A percentile compares a stretch with the other conserved stretches of the same genome.
phyloP scores from a whole-genome alignment of 1,140 invertebrate genomes.

The Sipha flava region DNA sequence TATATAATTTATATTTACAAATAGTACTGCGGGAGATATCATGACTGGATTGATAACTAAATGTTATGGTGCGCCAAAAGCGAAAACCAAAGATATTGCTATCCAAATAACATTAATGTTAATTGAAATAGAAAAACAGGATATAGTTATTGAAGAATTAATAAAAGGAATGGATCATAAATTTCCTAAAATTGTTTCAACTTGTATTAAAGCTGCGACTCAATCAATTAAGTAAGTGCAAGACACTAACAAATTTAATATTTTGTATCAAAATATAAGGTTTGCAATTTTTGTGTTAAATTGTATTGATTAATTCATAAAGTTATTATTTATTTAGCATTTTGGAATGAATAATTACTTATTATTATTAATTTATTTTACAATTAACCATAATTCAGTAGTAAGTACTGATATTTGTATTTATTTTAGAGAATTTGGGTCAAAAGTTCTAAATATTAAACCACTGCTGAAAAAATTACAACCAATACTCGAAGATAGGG shows the following conservation, averaged over 20 bases:
- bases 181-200: slow-evolving; percentile 88
- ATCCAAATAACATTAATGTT: slow-evolving; percentile 85
- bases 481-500: slow-evolving; percentile 76
- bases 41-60: slow-evolving; percentile 82
- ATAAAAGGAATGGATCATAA: slow-evolving; percentile 90
- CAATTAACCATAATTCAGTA: no score
- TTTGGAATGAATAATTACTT: no score
- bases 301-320: no score
- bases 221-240: slow-evolving; percentile 58
- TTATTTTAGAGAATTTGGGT: slow-evolving; percentile 68
- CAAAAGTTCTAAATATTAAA: slow-evolving; percentile 83
- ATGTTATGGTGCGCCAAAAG: slow-evolving; percentile 82
- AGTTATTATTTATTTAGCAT: neutral
- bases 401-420: no score
- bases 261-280: neutral
- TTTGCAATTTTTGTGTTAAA: neutral
- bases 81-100: slow-evolving; percentile 84
- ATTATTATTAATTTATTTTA: no score
- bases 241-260: neutral
- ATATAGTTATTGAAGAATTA: slow-evolving; percentile 80
- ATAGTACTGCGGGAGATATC: slow-evolving; percentile 80
- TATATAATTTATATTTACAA: slow-evolving; percentile 35
- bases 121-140: slow-evolving; percentile 92
- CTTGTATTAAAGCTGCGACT: slow-evolving; percentile 67
- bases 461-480: slow-evolving; percentile 80